These are phyloP conservation scores for Poeciliopsis paucimaculata DNA, from an alignment of 2,797 vertebrate species.

Conservation along the genomic window DNA sequence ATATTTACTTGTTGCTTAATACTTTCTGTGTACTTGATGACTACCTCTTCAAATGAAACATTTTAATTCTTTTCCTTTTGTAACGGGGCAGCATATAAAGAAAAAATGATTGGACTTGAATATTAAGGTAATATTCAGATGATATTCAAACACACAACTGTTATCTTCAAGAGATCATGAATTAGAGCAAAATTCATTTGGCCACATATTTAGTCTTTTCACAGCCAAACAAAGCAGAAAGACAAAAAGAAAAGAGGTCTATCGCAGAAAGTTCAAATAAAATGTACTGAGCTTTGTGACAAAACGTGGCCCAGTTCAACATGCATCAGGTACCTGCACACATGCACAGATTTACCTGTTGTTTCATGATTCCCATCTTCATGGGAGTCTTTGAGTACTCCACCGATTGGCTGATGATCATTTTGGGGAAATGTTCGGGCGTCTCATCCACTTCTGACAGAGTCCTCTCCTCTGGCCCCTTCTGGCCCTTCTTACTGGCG, in stretches of 20 bases:
- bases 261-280: background rate
- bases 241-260: background rate
- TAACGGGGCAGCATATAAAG: no score
- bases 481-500: slow-evolving; percentile 84
- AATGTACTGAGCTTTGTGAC: background rate
- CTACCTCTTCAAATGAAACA: no score
- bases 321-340: background rate
- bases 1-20: no score
- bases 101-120: no score
- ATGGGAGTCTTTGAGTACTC: slow-evolving; percentile 90
- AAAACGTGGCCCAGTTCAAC: background rate
- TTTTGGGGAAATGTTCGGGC: slow-evolving; percentile 86
- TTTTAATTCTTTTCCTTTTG: no score
- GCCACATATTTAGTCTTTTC: background rate
- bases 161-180: no score
- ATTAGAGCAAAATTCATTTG: no score
- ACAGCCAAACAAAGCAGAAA: background rate
- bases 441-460: slow-evolving; percentile 86
- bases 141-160: no score
- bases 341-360: slow-evolving; percentile 74
- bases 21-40: no score
- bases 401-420: slow-evolving; percentile 86
- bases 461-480: slow-evolving; percentile 83
- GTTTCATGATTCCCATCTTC: slow-evolving; percentile 97
- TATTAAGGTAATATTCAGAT: no score